Percentiles rank a stretch among this genome's conserved stretches.
phyloP scores from a whole-genome alignment of 2,797 vertebrate species.

The Liparis tanakae region DNA sequence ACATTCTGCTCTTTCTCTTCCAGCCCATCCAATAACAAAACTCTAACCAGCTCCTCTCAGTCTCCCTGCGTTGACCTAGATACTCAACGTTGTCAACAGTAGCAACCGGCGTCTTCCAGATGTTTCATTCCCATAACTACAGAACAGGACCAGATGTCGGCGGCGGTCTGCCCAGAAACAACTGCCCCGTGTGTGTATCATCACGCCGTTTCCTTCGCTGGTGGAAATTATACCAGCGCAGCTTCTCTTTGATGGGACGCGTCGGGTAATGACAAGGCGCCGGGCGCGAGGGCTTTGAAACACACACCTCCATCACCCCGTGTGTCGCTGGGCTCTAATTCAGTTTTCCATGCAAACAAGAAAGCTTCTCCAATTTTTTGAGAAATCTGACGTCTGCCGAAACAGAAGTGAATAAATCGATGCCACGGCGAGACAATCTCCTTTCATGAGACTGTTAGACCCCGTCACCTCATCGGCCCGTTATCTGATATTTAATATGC shows the following conservation, averaged over 20 bases:
- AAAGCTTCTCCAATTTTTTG: constrained; percentile 26
- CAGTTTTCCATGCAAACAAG: constrained; percentile 53
- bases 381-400: constrained; percentile 16
- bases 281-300: constrained; percentile 46
- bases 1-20: constrained; percentile 31
- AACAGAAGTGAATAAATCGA: constrained; percentile 23
- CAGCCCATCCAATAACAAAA: constrained; percentile 32
- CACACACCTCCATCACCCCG: constrained; percentile 50
- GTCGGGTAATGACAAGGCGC: constrained; percentile 72
- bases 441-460: not conserved
- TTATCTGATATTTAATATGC: not conserved
- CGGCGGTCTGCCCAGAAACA: constrained; percentile 53
- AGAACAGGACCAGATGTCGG: constrained; percentile 72
- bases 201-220: constrained; percentile 57
- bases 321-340: constrained; percentile 49
- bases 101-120: constrained; percentile 66
- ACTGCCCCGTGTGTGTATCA: constrained; percentile 50
- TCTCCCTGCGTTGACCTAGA: constrained; percentile 57
- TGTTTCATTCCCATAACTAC: constrained; percentile 66
- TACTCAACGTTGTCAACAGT: constrained; percentile 63
- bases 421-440: not conserved
- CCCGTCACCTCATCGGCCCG: not conserved
- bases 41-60: constrained; percentile 33
- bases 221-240: constrained; percentile 65
- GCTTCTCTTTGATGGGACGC: constrained; percentile 57